phyloP scores from a whole-genome alignment of 2,888 invertebrate species.

The Latheticus oryzae region DNA sequence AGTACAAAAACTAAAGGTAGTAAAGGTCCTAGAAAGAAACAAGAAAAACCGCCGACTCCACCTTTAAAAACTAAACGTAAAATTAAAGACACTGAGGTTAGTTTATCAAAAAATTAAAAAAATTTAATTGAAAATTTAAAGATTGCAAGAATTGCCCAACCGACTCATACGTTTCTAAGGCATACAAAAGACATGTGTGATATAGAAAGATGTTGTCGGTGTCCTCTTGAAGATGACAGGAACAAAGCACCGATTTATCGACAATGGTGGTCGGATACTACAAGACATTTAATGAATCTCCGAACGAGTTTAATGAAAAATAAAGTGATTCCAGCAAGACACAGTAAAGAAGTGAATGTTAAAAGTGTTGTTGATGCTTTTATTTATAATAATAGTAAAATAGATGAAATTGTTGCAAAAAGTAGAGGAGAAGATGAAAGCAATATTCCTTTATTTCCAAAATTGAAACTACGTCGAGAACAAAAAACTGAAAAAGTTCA shows the following conservation, averaged over 20 bases:
- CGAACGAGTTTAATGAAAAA: slow-evolving; percentile 57
- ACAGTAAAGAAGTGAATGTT: slow-evolving; percentile 46
- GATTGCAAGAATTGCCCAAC: slow-evolving; percentile 75
- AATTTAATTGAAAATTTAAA: too few relatives aligned
- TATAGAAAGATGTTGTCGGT: slow-evolving; percentile 48
- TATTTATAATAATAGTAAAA: slow-evolving; percentile 41
- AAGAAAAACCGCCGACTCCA: slow-evolving; percentile 44
- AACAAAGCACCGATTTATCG: slow-evolving; percentile 54
- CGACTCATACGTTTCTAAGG: slow-evolving; percentile 74
- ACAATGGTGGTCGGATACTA: slow-evolving; percentile 63
- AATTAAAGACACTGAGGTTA: slow-evolving; percentile 58
- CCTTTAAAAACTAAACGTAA: slow-evolving; percentile 51
- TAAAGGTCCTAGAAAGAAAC: slow-evolving; percentile 56
- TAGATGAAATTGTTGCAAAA: slow-evolving; percentile 61
- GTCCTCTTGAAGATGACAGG: slow-evolving; percentile 42
- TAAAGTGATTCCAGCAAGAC: slow-evolving; percentile 56
- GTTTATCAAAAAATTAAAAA: slow-evolving; percentile 16
- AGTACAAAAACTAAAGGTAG: slow-evolving; percentile 64
- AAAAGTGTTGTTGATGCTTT: slow-evolving; percentile 53
- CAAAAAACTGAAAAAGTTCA: slow-evolving; percentile 63
- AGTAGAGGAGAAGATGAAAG: slow-evolving; percentile 50
- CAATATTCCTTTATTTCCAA: slow-evolving; percentile 60
- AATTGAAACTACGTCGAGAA: slow-evolving; percentile 58
- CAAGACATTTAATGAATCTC: slow-evolving; percentile 59
- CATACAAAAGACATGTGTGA: slow-evolving; percentile 62